These are phyloP conservation scores for Eclectus roratus DNA, from an alignment of 2,113 vertebrate genomes.

Conservation along the genomic window DNA sequence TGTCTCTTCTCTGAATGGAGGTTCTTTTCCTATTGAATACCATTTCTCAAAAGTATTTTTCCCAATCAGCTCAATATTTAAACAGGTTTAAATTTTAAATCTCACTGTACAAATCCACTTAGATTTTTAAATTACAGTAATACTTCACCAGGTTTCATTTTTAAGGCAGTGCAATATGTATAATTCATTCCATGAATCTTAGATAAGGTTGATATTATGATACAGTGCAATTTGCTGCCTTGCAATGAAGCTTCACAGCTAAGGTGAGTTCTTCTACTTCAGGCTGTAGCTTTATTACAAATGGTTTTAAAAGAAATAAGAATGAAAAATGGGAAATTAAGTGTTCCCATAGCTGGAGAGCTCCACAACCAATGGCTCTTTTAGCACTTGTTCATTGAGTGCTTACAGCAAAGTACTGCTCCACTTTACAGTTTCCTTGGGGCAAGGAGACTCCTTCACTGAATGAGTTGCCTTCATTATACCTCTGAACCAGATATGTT, in stretches of 20 bases:
- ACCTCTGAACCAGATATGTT: neutral
- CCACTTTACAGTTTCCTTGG: neutral
- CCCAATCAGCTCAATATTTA: constrained; percentile 78
- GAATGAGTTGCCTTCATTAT: neutral
- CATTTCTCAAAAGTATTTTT: constrained; percentile 73
- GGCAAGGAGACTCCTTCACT: neutral
- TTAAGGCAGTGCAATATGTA: constrained; percentile 77
- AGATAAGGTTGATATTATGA: constrained; percentile 65
- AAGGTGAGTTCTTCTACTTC: constrained; percentile 54
- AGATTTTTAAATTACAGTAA: constrained; percentile 80
- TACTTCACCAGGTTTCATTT: constrained; percentile 80
- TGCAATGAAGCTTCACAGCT: constrained; percentile 41
- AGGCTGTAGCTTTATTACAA: constrained; percentile 42
- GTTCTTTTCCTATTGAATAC: constrained; percentile 67
- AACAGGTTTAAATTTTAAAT: constrained; percentile 82
- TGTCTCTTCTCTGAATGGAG: constrained; percentile 64
- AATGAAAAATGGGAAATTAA: constrained; percentile 52
- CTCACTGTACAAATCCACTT: constrained; percentile 72
- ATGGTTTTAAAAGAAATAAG: constrained; percentile 32
- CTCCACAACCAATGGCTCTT: constrained; percentile 14
- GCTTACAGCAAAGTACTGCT: neutral
- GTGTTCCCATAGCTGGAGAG: constrained; percentile 21
- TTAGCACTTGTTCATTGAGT: neutral
- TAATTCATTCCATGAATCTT: constrained; percentile 81
- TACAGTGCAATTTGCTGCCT: constrained; percentile 52